These are phyloP conservation scores for Symphodus melops DNA, from an alignment of 2,113 vertebrate species.

Conservation along the genomic window DNA sequence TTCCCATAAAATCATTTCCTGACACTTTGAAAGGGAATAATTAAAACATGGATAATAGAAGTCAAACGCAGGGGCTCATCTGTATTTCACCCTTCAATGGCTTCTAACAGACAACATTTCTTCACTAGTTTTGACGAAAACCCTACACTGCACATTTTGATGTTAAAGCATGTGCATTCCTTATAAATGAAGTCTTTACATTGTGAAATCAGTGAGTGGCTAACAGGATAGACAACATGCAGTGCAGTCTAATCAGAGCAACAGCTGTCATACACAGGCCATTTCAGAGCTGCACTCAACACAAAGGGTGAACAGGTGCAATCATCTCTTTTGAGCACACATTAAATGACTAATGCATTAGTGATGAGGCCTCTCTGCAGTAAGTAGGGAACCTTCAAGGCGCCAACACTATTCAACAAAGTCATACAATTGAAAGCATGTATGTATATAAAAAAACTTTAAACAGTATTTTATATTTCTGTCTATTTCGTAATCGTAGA, in stretches of 20 bases:
- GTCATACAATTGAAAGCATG: slow-evolving; percentile 12
- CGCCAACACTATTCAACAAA: slow-evolving; percentile 10
- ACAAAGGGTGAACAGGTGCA: slow-evolving; percentile 50
- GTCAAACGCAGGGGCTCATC: slow-evolving; percentile 11
- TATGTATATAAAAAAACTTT: slow-evolving; percentile 7
- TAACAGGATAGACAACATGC: slow-evolving; percentile 13
- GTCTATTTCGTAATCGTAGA: slow-evolving; percentile 26
- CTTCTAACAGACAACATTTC: not conserved
- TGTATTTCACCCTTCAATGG: slow-evolving; percentile 25
- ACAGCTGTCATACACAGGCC: slow-evolving; percentile 32
- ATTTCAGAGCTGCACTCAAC: slow-evolving; percentile 43
- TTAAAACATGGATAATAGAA: slow-evolving; percentile 17
- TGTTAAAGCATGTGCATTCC: slow-evolving; percentile 18
- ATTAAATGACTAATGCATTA: slow-evolving; percentile 73
- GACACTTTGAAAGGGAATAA: slow-evolving; percentile 36
- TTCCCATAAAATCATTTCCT: slow-evolving; percentile 35
- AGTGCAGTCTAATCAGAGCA: slow-evolving; percentile 61
- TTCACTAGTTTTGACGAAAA: not conserved
- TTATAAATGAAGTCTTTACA: slow-evolving; percentile 24
- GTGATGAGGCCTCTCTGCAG: slow-evolving; percentile 51
- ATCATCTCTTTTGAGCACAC: slow-evolving; percentile 48
- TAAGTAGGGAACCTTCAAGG: slow-evolving; percentile 50
- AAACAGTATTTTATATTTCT: slow-evolving; percentile 49
- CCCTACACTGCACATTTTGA: not conserved
- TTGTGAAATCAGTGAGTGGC: slow-evolving; percentile 54